phyloP scores from a whole-genome alignment of 1,140 invertebrate genomes.

The Amyelois transitella region DNA sequence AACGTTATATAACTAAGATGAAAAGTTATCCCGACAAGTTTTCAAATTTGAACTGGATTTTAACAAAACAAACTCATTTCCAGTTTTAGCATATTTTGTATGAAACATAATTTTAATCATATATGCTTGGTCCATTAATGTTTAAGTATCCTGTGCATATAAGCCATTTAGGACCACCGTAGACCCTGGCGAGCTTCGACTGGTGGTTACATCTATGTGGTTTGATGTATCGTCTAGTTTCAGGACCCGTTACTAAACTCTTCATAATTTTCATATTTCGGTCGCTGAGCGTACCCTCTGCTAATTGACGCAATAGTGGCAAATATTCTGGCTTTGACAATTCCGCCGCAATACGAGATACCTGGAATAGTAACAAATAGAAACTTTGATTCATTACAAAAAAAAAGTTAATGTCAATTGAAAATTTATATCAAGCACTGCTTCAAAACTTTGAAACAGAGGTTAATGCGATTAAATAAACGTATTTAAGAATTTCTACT shows the following conservation, averaged over 20 bases:
- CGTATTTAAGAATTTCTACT: too few species aligned
- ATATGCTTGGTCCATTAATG: constrained; percentile 58
- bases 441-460: too few species aligned
- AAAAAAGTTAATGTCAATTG: too few species aligned
- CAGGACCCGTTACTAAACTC: constrained; percentile 42
- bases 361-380: constrained; percentile 34
- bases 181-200: constrained; percentile 44
- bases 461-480: too few species aligned
- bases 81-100: too few species aligned
- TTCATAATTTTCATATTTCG: constrained; percentile 40
- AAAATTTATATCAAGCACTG: too few species aligned
- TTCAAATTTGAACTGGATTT: too few species aligned
- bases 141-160: constrained; percentile 64
- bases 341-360: constrained; percentile 54
- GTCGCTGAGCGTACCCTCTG: constrained; percentile 35
- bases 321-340: constrained; percentile 55
- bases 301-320: constrained; percentile 45
- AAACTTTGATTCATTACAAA: neutral
- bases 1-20: too few species aligned
- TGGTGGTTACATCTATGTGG: constrained; percentile 64
- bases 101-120: constrained; percentile 31
- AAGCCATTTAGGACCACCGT: constrained; percentile 62
- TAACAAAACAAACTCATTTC: too few species aligned
- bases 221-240: constrained; percentile 60
- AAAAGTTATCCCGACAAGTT: too few species aligned